Conservation (phyloP, 2,888 invertebrate species). For the Heteromyza rotundicornis region DNA sequence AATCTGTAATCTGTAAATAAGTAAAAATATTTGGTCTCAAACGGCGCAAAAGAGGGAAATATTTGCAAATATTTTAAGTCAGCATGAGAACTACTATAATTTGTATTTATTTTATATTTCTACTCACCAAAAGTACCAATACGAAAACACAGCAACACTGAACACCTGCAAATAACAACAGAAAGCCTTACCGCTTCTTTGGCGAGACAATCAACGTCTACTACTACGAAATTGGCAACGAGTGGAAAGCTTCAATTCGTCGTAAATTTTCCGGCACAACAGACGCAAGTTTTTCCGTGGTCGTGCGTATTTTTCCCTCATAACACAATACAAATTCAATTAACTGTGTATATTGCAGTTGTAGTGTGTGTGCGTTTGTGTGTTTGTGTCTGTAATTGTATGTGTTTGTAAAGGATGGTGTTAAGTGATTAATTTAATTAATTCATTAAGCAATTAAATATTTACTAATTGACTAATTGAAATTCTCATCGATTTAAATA, state of each 20-base stretch:
- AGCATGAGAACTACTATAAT: no score
- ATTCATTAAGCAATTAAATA: no score
- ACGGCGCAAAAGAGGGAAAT: no score
- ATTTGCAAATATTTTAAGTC: no score
- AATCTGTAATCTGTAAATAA: no score
- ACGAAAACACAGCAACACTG: neutral
- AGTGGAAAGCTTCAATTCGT: conserved; percentile 51
- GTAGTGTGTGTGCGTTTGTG: conserved; percentile 2
- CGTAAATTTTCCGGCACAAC: conserved; percentile 60
- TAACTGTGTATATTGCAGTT: neutral
- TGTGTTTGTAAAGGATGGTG: neutral
- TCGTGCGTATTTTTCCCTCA: conserved; percentile 30
- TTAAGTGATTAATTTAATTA: conserved; percentile 7
- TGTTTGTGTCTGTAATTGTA: neutral
- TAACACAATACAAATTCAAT: conserved; percentile 23
- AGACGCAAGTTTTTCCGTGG: conserved; percentile 48
- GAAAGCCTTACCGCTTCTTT: no score
- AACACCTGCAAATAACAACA: neutral
- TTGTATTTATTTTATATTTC: no score
- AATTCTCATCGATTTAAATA: conserved; percentile 7
- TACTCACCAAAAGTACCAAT: neutral
- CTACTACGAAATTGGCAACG: conserved; percentile 27
- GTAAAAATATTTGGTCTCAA: no score
- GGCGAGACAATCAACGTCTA: conserved; percentile 32
- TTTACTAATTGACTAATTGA: neutral